These are phyloP conservation scores for Hippocampus zosterae DNA, from an alignment of 2,113 vertebrate genomes.

Conservation along the genomic window DNA sequence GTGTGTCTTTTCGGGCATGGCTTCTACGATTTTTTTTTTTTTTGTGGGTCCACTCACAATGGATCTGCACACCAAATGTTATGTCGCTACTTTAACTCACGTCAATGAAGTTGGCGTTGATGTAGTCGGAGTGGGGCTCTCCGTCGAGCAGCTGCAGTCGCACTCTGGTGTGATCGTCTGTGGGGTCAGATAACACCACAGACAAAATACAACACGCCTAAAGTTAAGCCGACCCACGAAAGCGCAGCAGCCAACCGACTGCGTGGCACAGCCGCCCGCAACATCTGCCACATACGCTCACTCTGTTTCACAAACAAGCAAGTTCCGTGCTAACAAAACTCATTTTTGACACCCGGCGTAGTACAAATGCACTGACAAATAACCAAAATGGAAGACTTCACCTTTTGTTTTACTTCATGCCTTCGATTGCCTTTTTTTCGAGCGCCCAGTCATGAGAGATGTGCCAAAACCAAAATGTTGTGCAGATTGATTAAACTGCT, in stretches of 20 bases:
- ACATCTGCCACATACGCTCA: too few species aligned
- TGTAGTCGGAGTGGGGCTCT: conserved; percentile 96
- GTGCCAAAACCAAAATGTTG: too few species aligned
- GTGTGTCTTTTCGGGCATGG: neutral
- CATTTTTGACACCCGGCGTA: too few species aligned
- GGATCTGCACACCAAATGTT: neutral
- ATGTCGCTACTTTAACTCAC: conserved; percentile 69
- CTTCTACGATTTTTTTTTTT: neutral
- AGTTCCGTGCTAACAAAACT: too few species aligned
- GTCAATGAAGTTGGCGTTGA: conserved; percentile 97
- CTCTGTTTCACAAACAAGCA: too few species aligned
- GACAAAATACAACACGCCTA: conserved; percentile 70
- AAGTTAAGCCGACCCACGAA: conserved; percentile 74
- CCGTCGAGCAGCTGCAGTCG: conserved; percentile 90
- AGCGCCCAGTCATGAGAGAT: too few species aligned
- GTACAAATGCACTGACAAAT: too few species aligned
- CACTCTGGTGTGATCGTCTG: conserved; percentile 95
- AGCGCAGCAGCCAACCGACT: conserved; percentile 3
- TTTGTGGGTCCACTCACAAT: neutral
- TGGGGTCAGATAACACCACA: conserved; percentile 74
- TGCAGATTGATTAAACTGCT: too few species aligned
- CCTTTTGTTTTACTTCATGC: too few species aligned
- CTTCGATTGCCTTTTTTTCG: too few species aligned
- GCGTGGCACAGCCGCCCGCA: too few species aligned
- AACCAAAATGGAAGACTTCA: too few species aligned